Evolutionary conservation across 2,888 invertebrate species (phyloP).

Genomic region (Andrena dorsata): DNA sequence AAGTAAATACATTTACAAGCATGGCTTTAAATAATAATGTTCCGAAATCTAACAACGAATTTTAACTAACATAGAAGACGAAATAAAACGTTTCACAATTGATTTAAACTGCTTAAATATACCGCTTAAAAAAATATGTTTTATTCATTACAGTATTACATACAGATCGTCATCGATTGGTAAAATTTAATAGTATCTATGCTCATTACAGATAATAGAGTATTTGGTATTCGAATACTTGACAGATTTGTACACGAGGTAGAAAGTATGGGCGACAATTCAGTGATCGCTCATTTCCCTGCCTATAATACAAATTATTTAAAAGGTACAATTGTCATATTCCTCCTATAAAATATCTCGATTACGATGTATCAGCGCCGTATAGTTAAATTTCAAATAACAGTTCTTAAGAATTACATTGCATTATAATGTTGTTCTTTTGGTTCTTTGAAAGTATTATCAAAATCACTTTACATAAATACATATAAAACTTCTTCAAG

Average conservation of each 20-base stretch:
- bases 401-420: background rate
- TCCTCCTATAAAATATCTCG: constrained; percentile 11
- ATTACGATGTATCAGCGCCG: constrained; percentile 1
- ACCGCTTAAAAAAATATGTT: constrained; percentile 56
- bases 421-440: background rate
- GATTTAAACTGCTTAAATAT: background rate
- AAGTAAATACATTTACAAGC: no score
- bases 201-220: constrained; percentile 47
- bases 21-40: no score
- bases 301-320: constrained; percentile 29
- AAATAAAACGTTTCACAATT: background rate
- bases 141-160: constrained; percentile 45
- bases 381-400: background rate
- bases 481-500: background rate
- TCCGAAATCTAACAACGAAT: no score
- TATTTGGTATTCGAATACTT: constrained; percentile 69
- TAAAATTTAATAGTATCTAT: constrained; percentile 24
- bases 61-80: no score
- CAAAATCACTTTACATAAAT: constrained; percentile 1
- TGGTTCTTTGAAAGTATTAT: constrained; percentile 4
- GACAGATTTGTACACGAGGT: constrained; percentile 40
- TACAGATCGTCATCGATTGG: constrained; percentile 20
- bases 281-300: constrained; percentile 3
- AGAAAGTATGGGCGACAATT: constrained; percentile 16
- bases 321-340: constrained; percentile 9